These are phyloP conservation scores for Lapara coniferarum DNA, from an alignment of 2,888 invertebrate species.

Conservation along the genomic window DNA sequence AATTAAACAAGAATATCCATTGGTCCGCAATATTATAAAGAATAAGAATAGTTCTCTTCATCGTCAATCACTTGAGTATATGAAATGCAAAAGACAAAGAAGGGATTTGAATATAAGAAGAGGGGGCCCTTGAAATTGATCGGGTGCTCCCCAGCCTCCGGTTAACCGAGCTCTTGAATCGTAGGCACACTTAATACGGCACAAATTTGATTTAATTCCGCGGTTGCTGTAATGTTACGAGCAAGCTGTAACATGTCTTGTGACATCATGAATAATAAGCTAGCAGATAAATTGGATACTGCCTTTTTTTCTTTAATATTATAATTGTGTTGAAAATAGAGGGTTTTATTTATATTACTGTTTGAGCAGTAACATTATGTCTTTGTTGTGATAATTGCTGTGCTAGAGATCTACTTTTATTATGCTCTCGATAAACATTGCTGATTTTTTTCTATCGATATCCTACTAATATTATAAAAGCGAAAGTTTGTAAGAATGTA, in stretches of 20 bases:
- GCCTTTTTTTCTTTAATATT: neutral
- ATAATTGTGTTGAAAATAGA: neutral
- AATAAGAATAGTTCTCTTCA: constrained; percentile 44
- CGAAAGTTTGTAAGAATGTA: too few relatives aligned
- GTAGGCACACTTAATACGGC: constrained; percentile 69
- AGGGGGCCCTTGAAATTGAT: constrained; percentile 80
- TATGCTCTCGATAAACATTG: neutral
- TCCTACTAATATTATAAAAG: too few relatives aligned
- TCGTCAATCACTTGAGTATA: constrained; percentile 72
- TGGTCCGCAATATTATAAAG: neutral
- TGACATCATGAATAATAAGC: constrained; percentile 31
- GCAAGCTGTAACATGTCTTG: constrained; percentile 39
- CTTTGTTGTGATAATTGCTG: neutral
- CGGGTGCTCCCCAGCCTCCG: constrained; percentile 75
- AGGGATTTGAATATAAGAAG: constrained; percentile 79
- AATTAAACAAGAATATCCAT: neutral
- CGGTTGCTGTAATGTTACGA: constrained; percentile 39
- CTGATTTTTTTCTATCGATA: too few relatives aligned
- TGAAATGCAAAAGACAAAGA: constrained; percentile 79
- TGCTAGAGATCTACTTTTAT: neutral
- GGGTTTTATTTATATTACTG: neutral
- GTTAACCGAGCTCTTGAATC: constrained; percentile 72
- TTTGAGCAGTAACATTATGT: neutral
- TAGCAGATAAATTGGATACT: neutral
- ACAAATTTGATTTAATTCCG: constrained; percentile 76